Evolutionary conservation across 1,140 invertebrate species (phyloP).

Genomic region (Macrobrachium nipponense): DNA sequence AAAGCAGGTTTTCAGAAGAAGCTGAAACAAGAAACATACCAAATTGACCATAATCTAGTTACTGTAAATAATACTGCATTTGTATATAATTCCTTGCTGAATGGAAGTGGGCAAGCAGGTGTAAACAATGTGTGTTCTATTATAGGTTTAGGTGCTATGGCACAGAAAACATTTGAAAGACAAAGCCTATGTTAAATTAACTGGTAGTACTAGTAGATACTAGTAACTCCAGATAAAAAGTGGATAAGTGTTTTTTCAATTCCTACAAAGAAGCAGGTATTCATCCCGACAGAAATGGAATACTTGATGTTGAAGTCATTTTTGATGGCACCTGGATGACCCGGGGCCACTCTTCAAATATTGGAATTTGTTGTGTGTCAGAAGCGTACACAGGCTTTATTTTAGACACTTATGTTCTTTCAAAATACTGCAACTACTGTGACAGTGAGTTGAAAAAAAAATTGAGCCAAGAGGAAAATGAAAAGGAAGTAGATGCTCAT

Average conservation of each 20-base stretch:
- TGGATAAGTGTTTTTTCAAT: background rate
- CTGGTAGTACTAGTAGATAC: too few relatives aligned
- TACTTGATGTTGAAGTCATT: conserved; percentile 6
- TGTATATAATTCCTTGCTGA: too few relatives aligned
- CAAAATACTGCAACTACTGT: conserved; percentile 4
- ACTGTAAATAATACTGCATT: too few relatives aligned
- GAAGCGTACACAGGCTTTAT: conserved; percentile 24
- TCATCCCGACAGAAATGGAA: background rate
- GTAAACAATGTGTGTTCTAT: too few relatives aligned
- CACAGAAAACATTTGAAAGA: too few relatives aligned
- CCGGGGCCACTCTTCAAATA: background rate
- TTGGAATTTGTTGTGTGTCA: background rate
- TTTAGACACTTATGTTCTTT: background rate
- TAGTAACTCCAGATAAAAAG: too few relatives aligned
- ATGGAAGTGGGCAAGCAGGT: too few relatives aligned
- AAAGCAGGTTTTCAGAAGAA: too few relatives aligned
- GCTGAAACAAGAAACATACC: too few relatives aligned
- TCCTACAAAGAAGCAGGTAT: background rate
- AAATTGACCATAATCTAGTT: too few relatives aligned
- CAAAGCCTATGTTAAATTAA: too few relatives aligned
- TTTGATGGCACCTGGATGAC: conserved; percentile 24
- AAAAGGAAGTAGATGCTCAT: background rate
- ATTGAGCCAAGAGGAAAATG: background rate
- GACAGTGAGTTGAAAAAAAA: background rate
- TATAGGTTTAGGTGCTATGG: too few relatives aligned